Conservation (phyloP, 30 jellyfish, hydroid and myxozoan species). For the Catostylus mosaicus region DNA sequence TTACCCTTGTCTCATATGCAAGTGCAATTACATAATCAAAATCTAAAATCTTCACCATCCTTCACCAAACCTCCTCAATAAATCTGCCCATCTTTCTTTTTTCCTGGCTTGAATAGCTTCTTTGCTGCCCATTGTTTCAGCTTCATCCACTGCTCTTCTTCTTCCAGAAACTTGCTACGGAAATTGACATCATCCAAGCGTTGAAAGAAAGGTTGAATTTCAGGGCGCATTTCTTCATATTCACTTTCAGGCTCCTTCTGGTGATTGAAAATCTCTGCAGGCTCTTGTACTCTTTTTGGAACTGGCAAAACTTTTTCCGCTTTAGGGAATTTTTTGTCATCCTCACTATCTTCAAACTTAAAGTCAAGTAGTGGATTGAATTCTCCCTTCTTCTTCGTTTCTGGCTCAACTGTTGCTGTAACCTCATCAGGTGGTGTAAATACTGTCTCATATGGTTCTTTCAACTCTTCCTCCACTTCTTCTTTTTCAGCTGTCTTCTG, state of each 20-base stretch:
- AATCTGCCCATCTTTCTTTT: not conserved
- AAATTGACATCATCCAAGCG: constrained; percentile 18
- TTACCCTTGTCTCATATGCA: no score
- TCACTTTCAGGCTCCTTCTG: constrained; percentile 3
- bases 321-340: not conserved
- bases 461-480: constrained; percentile 39
- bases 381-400: constrained; percentile 1
- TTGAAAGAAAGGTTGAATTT: constrained; percentile 54
- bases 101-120: constrained; percentile 5
- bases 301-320: constrained; percentile 28
- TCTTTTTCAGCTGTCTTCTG: constrained; percentile 33
- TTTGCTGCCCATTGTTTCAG: constrained; percentile 34
- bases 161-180: constrained; percentile 23
- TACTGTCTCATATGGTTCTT: constrained; percentile 25
- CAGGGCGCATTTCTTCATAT: constrained; percentile 53
- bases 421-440: constrained; percentile 29
- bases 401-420: constrained; percentile 22
- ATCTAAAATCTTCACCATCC: not conserved
- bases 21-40: not conserved
- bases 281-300: constrained; percentile 51
- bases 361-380: constrained; percentile 30
- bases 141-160: constrained; percentile 59
- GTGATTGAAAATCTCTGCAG: constrained; percentile 26
- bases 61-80: not conserved
- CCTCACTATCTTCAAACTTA: constrained; percentile 41